Evolutionary conservation across 1,140 invertebrate species (phyloP).

Genomic region (Drosophila orena): DNA sequence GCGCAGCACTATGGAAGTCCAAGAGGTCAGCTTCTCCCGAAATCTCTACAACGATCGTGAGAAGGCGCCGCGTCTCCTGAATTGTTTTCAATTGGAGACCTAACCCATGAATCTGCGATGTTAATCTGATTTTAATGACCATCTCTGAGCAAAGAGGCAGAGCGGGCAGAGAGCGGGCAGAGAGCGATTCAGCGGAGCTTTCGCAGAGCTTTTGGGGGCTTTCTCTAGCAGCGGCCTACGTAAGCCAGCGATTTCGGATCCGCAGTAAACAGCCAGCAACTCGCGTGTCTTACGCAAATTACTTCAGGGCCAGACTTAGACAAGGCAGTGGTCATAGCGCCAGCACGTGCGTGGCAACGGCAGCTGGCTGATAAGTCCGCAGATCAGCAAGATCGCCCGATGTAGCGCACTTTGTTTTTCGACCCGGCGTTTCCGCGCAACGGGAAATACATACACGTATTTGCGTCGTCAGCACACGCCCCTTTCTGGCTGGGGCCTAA

Average conservation of each 20-base stretch:
- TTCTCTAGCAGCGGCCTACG: constrained; percentile 1
- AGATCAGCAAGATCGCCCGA: neutral
- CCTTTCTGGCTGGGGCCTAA: constrained; percentile 15
- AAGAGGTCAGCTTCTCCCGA: constrained; percentile 5
- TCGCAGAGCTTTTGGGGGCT: constrained; percentile 15
- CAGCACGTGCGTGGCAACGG: constrained; percentile 52
- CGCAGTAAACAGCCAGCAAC: constrained; percentile 13
- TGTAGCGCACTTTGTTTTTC: constrained; percentile 1
- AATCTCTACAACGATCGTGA: constrained; percentile 28
- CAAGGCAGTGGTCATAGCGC: constrained; percentile 5
- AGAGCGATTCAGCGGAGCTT: constrained; percentile 13
- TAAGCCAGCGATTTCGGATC: constrained; percentile 10
- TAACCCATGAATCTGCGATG: constrained; percentile 10
- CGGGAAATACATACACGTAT: neutral
- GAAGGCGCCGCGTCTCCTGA: constrained; percentile 28
- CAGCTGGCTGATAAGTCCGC: neutral
- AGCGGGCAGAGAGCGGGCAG: too few relatives aligned
- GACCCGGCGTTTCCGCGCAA: neutral
- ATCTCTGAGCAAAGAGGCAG: too few relatives aligned
- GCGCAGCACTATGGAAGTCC: neutral
- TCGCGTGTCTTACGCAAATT: constrained; percentile 37
- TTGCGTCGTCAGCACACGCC: constrained; percentile 7
- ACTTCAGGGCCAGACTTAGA: constrained; percentile 34
- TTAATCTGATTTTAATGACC: constrained; percentile 19
- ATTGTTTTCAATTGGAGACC: constrained; percentile 10